Percentiles rank a stretch among this genome's conserved stretches.
Evolutionary conservation across 2,797 vertebrate genomes (phyloP).

Genomic region (Adrianichthys oophorus): DNA sequence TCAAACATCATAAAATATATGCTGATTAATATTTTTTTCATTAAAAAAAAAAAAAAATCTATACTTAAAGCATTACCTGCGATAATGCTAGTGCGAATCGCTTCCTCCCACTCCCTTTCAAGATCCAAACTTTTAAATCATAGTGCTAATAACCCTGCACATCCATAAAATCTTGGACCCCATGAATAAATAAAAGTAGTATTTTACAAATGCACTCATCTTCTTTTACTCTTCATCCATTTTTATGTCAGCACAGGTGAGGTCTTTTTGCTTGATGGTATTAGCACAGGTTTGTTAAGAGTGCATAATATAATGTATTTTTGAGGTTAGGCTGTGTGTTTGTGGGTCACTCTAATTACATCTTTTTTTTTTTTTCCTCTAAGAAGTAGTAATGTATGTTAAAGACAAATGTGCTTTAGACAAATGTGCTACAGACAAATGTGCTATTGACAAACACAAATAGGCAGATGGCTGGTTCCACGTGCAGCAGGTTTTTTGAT

Average conservation of each 20-base stretch:
- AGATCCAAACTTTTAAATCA: too few relatives aligned
- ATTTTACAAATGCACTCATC: constrained; percentile 10
- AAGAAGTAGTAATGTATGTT: constrained; percentile 53
- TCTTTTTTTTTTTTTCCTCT: constrained; percentile 47
- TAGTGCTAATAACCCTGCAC: too few relatives aligned
- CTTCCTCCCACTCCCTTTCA: too few relatives aligned
- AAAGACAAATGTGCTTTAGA: constrained; percentile 21
- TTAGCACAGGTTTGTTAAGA: constrained; percentile 32
- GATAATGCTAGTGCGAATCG: too few relatives aligned
- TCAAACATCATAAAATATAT: too few relatives aligned
- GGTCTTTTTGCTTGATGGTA: neutral
- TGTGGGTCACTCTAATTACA: constrained; percentile 57
- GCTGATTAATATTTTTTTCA: too few relatives aligned
- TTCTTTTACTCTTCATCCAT: neutral
- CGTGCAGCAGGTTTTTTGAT: too few relatives aligned
- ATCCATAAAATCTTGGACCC: too few relatives aligned
- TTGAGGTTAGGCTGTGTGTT: constrained; percentile 45
- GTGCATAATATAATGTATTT: constrained; percentile 16
- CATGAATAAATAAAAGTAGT: neutral
- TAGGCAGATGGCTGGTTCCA: too few relatives aligned
- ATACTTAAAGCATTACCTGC: too few relatives aligned
- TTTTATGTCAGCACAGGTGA: constrained; percentile 6
- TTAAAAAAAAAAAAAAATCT: too few relatives aligned
- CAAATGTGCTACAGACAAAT: constrained; percentile 19
- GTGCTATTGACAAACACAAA: neutral